phyloP scores from a whole-genome alignment of 92 coral and sea anemone genomes.

The Epizoanthus rinbou region DNA sequence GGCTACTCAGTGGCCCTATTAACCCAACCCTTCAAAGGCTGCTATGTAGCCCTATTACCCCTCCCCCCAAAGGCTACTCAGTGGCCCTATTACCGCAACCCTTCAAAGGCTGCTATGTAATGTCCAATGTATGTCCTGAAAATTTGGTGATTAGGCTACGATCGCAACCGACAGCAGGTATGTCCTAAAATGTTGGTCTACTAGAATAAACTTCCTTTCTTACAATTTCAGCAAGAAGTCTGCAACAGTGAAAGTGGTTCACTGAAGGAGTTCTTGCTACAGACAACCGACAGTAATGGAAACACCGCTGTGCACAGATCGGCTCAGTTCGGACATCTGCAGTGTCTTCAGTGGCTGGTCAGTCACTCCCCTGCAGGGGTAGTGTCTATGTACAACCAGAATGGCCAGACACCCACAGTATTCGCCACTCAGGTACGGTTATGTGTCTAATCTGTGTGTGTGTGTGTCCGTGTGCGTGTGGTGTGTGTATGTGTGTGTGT shows the following conservation, averaged over 20 bases:
- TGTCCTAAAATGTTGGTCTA: no score
- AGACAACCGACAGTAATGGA: slow-evolving; percentile 69
- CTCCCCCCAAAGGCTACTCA: no score
- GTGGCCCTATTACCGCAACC: no score
- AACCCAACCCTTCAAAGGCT: no score
- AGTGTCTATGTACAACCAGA: slow-evolving; percentile 73
- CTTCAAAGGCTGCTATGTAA: no score
- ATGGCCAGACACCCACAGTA: slow-evolving; percentile 77
- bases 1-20: no score
- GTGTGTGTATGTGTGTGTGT: neutral
- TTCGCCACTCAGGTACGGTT: slow-evolving; percentile 82
- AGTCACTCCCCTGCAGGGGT: slow-evolving; percentile 66
- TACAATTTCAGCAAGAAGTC: slow-evolving; percentile 65
- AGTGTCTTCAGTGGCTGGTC: slow-evolving; percentile 87
- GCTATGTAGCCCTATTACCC: no score
- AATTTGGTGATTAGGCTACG: no score
- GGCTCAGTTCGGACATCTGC: slow-evolving; percentile 81
- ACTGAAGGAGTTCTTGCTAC: slow-evolving; percentile 62
- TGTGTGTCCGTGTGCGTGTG: neutral
- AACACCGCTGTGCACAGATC: slow-evolving; percentile 91
- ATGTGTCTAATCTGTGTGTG: neutral
- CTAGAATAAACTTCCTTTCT: no score
- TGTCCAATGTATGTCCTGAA: no score
- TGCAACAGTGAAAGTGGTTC: slow-evolving; percentile 63
- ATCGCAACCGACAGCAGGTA: no score